Evolutionary conservation across 2,888 invertebrate species (phyloP), one percentile per base, ranked within the genome.

Genomic region (Andricus quercusramuli): DNA sequence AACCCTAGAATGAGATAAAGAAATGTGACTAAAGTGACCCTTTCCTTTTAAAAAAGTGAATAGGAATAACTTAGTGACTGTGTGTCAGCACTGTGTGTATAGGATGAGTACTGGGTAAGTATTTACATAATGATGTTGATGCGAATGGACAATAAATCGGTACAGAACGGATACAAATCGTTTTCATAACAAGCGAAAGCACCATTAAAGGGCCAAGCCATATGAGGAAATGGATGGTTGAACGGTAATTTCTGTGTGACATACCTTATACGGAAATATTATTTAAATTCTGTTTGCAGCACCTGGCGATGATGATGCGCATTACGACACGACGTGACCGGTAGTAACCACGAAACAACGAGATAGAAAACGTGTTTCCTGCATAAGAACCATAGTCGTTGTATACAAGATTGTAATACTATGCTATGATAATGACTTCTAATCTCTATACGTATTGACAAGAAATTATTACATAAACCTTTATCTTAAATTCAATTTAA

Each of bases 81-180:
- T 37, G 29, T 29, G 29, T 2, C 29, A 29, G 2, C 29, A 29
- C 29, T 29, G 29, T 8, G 13, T 44, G 13, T 13, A 2, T 11
- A 44, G 44, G 13, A 44, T 11, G 13, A 44, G 13, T 44, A 44
- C 44, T 3, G 13, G 13, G 11, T 47, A n/a, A 9, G n/a, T n/a
- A 56, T 56, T 56, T n/a, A 56, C 56, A n/a, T n/a, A 56, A 56
- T 56, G 3, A 56, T 56, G 6, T 6, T n/a, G n/a, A 56, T 56
- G n/a, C 2, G n/a, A 56, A n/a, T 56, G 2, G n/a, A 56, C 9
- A n/a, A 56, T 56, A n/a, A 4, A 56, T n/a, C 9, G 1, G 56
- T 8, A 56, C 56, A 56, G 9, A n/a, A 56, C 82, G 80, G 79
- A 84, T 79, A 80, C 80, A 79, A 79, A 44, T 44, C 37, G 6